phyloP scores from a whole-genome alignment of 2,113 vertebrate species.

The Ptilorrhoa leucosticta region DNA sequence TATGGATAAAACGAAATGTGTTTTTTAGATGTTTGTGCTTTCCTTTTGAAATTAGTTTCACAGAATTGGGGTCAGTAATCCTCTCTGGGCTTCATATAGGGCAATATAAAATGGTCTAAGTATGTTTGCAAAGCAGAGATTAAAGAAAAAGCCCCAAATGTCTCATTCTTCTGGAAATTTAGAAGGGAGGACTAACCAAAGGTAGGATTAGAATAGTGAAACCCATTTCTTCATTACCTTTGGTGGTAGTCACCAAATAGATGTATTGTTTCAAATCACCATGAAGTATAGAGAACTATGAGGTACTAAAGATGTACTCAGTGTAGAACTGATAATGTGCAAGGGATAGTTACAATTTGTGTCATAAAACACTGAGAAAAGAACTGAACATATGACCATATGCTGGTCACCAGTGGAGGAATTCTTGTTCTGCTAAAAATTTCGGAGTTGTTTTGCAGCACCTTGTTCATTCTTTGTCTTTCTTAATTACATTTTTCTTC shows the following conservation, averaged over 20 bases:
- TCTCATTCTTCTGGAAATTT: not conserved
- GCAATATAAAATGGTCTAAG: not conserved
- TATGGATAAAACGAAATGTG: not conserved
- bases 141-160: fast-evolving
- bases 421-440: not conserved
- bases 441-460: not conserved
- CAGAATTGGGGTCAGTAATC: not conserved
- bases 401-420: not conserved
- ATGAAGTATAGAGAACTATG: not conserved
- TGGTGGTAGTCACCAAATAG: not conserved
- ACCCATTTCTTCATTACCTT: not conserved
- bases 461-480: not conserved
- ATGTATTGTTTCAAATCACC: not conserved
- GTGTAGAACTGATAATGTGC: not conserved
- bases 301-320: not conserved
- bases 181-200: not conserved
- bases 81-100: not conserved
- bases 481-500: not conserved
- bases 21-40: not conserved
- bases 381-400: not conserved
- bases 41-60: not conserved
- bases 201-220: not conserved
- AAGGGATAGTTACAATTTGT: not conserved
- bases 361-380: not conserved
- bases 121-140: not conserved